Evolutionary conservation across 2,888 invertebrate species (phyloP), one percentile per base, ranked within the genome.

Genomic region (Schizotus pectinicornis): DNA sequence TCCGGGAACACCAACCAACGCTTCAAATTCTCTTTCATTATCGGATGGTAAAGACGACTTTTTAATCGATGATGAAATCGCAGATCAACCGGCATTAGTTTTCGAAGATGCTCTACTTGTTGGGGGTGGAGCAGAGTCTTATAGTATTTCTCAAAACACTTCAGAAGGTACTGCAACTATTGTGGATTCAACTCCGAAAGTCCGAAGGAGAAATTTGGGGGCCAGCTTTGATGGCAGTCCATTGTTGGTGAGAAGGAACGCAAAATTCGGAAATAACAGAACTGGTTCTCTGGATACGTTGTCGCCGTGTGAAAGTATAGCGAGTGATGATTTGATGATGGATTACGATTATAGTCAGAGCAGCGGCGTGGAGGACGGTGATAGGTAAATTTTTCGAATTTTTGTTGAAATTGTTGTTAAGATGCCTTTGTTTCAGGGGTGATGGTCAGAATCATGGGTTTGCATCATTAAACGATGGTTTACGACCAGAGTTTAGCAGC

Each of bases 41-140:
- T 91, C 92, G 0, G 92, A 92, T 65, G 90, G 90, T 11, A 83
- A 89, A 62, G 92, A 92, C 76, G 92, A 92, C 77, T 92, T 88
- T 79, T 86, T 94, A 60, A 88, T 88, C 61, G 94, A 95, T 71
- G 94, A 95, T 70, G 94, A 95, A 79, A 94, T 95, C 59, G 92
- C 92, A 37, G 94, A 95, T 80, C 94, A 95, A 74, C 94, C 94
- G 7, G 93, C 89, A 1, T 77, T 95, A 62, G 83, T 91, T 8
- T 92, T 92, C 72, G 88, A 89, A 74, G 89, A 89, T 78, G 84
- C 85, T 72, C 74, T 76, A 11, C 63, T 67, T n/a, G 65, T 67
- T n/a, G 65, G 64, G 3, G 65, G 51, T n/a, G 71, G 72, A 36
- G 63, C 62, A 49, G 45, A 53, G 14, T 42, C 46, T n/a, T 68